phyloP scores from a whole-genome alignment of 53 echinoderm and acorn worm species.

The Antedon mediterranea region DNA sequence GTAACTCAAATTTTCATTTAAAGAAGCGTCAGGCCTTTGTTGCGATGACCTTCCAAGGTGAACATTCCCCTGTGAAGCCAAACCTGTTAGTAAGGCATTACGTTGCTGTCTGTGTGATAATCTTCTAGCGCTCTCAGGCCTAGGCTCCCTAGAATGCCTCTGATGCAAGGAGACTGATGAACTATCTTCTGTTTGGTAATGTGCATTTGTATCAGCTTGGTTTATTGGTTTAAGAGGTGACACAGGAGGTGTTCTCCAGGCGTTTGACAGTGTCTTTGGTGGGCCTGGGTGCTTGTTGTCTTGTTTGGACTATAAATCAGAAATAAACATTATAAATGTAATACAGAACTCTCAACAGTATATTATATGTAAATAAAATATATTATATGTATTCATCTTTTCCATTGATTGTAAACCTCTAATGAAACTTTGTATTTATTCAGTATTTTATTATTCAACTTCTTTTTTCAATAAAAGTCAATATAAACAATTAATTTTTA shows the following conservation, averaged over 20 bases:
- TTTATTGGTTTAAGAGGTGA: constrained; percentile 36
- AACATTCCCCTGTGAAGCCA: neutral
- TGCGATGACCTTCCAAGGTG: neutral
- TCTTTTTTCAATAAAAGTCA: too few relatives aligned
- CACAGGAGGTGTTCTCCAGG: constrained; percentile 81
- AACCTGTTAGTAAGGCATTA: neutral
- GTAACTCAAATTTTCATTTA: neutral
- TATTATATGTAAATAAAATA: neutral
- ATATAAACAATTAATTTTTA: too few relatives aligned
- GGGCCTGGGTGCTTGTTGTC: constrained; percentile 24
- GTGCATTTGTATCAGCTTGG: neutral
- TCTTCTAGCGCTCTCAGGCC: neutral
- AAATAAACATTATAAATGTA: neutral
- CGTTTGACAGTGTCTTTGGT: constrained; percentile 72
- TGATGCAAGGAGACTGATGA: constrained; percentile 1
- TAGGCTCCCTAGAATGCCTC: constrained; percentile 9
- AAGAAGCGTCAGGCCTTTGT: neutral
- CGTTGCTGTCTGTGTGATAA: constrained; percentile 1
- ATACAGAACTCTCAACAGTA: neutral
- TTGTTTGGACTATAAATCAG: neutral
- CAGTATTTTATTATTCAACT: too few relatives aligned
- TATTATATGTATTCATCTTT: too few relatives aligned
- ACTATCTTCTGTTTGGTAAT: neutral
- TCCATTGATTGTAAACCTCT: too few relatives aligned
- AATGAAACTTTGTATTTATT: too few relatives aligned